Base-by-base conservation (phyloP, 1,140 invertebrate species). In the Gryon sp. region DNA sequence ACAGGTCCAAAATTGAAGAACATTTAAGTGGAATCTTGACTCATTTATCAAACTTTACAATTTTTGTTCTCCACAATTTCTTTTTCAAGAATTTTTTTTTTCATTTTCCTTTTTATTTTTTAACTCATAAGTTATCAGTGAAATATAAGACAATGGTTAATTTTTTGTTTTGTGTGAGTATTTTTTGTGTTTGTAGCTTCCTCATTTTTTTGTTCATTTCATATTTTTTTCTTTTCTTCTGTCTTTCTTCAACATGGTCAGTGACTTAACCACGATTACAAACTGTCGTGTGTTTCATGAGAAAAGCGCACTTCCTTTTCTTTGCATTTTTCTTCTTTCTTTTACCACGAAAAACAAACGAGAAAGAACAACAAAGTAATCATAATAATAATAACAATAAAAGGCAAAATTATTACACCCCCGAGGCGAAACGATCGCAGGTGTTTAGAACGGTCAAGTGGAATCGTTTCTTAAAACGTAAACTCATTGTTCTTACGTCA, bases 11-110 rank as follows among this genome's bases (percentile, higher is more conserved):
- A 63, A 65, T 74, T 66, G 59, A 43, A 28, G 60, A 63, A 63
- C 69, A 73, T 73, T 73, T 73, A 63, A 73, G 57, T 24, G 59
- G 43, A 34, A 52, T 12, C 24, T 60, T 28, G 16, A 30, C 48
- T 75, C 72, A 36, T 75, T 66, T 62, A 66, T 75, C 72, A 75
- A 75, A 66, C 53, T 75, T 62, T 36, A 70, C 3, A 24, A 24
- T 24, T 24, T 24, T 24, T 24, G 7, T 3, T 7, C 22, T 7
- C 22, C 3, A 24, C 3, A 24, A 24, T 3, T 3, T 3, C 22
- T 24, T 3, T 7, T 24, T 7, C 3, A 24, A 24, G 22, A 4
- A 4, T 24, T 24, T 4, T 24, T 4, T 24, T 24, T 24, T 24
- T 7, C 22, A 24, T 24, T 24, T 24, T n/a, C n/a, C n/a, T n/a